These are phyloP conservation scores for Drosophila micromelanica DNA, from an alignment of 1,140 invertebrate genomes.

Conservation along the genomic window DNA sequence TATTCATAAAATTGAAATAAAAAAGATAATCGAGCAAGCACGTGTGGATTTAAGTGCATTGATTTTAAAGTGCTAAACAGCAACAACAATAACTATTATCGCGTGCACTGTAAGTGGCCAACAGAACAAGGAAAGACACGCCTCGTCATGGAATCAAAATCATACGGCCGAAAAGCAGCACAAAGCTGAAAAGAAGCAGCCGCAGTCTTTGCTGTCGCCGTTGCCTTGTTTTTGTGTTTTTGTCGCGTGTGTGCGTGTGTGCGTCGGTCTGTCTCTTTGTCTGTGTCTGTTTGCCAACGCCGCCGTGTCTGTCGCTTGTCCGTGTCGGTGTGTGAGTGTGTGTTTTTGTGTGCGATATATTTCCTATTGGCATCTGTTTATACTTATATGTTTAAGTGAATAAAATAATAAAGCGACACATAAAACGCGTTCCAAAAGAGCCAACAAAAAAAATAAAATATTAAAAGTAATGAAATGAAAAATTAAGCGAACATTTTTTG, in stretches of 20 bases:
- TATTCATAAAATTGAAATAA: slow-evolving; percentile 40
- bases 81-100: slow-evolving; percentile 31
- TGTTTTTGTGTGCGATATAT: slow-evolving; percentile 33
- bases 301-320: slow-evolving; percentile 46
- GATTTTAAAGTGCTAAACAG: slow-evolving; percentile 12
- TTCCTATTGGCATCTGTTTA: slow-evolving; percentile 56
- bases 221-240: slow-evolving; percentile 50
- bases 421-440: slow-evolving; percentile 24
- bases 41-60: slow-evolving; percentile 39
- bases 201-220: slow-evolving; percentile 34
- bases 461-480: slow-evolving; percentile 20
- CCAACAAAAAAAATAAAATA: slow-evolving; percentile 7
- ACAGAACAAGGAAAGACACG: slow-evolving; percentile 44
- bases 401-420: slow-evolving; percentile 27
- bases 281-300: slow-evolving; percentile 48
- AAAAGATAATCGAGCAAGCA: slow-evolving; percentile 29
- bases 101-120: slow-evolving; percentile 33
- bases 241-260: slow-evolving; percentile 34
- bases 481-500: slow-evolving; percentile 43
- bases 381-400: slow-evolving; percentile 20
- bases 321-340: slow-evolving; percentile 33
- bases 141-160: slow-evolving; percentile 50
- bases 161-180: slow-evolving; percentile 39
- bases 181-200: slow-evolving; percentile 36
- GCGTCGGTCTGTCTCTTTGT: slow-evolving; percentile 25